These are phyloP conservation scores for Garrulus glandarius DNA, from an alignment of 2,797 vertebrate species.

Conservation along the genomic window DNA sequence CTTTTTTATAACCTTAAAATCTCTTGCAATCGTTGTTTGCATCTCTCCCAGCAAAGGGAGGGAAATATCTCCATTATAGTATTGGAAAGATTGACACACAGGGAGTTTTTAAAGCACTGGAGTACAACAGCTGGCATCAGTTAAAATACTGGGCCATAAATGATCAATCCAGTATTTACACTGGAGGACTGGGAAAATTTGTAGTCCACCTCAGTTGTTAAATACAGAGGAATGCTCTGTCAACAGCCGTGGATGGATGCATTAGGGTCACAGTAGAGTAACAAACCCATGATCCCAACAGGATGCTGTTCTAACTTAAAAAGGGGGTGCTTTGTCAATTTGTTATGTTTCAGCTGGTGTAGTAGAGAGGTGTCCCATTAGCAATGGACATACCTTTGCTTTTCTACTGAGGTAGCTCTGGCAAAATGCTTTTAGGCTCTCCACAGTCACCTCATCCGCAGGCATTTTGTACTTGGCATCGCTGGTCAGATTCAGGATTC, in stretches of 20 bases:
- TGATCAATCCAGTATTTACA: neutral
- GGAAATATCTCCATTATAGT: neutral
- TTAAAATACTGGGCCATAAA: neutral
- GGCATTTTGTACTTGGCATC: constrained; percentile 86
- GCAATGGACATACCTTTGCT: constrained; percentile 81
- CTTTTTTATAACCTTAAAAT: neutral
- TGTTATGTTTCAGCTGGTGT: neutral
- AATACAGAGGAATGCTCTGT: neutral
- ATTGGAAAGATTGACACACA: neutral
- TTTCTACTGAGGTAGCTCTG: constrained; percentile 80
- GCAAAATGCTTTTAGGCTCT: constrained; percentile 80
- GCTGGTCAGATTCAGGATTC: constrained; percentile 86
- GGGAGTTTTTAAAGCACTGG: neutral
- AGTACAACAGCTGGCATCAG: neutral
- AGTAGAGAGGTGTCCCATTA: neutral
- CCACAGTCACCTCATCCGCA: constrained; percentile 76
- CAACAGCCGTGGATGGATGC: neutral
- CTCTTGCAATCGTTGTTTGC: neutral
- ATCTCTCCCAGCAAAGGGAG: neutral
- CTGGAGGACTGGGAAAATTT: neutral
- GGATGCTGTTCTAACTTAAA: neutral
- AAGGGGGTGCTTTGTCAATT: neutral
- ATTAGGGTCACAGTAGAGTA: neutral
- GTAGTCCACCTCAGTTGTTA: neutral
- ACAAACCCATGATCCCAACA: neutral